These are phyloP conservation scores for Brachymystax lenok DNA, from an alignment of 2,797 vertebrate species.

Conservation along the genomic window DNA sequence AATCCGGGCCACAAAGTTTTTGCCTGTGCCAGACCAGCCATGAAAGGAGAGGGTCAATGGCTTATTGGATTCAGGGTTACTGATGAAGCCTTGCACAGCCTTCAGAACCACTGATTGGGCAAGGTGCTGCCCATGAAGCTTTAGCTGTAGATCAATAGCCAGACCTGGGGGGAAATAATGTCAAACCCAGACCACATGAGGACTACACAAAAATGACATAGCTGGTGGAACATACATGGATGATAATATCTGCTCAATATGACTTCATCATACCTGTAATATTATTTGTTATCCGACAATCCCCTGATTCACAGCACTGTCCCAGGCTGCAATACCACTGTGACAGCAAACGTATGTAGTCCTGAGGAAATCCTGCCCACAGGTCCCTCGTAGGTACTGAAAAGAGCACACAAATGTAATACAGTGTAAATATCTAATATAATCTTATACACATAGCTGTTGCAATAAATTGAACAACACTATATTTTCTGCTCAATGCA, in stretches of 20 bases:
- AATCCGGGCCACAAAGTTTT: constrained; percentile 91
- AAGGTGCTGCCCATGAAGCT: constrained; percentile 93
- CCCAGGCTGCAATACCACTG: constrained; percentile 88
- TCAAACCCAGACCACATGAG: too few species aligned
- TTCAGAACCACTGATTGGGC: constrained; percentile 80
- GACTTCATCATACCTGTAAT: constrained; percentile 79
- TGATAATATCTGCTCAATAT: background rate
- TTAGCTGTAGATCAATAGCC: constrained; percentile 77
- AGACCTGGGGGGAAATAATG: constrained; percentile 74
- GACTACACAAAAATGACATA: background rate
- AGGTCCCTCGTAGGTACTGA: constrained; percentile 73
- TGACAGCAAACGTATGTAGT: constrained; percentile 81
- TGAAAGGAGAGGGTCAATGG: constrained; percentile 92
- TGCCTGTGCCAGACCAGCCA: constrained; percentile 96
- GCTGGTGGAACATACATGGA: background rate
- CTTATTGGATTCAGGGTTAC: constrained; percentile 77
- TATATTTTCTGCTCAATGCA: too few species aligned
- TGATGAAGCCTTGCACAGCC: constrained; percentile 81
- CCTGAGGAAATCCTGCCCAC: constrained; percentile 74
- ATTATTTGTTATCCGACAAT: constrained; percentile 91
- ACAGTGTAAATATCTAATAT: too few species aligned
- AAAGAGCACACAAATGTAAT: background rate
- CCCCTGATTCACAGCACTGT: constrained; percentile 84
- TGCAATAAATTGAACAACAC: too few species aligned
- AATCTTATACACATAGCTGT: background rate